Evolutionary conservation across 2,888 invertebrate species (phyloP), one percentile per base, ranked within the genome.

Genomic region (Hecatera dysodea): DNA sequence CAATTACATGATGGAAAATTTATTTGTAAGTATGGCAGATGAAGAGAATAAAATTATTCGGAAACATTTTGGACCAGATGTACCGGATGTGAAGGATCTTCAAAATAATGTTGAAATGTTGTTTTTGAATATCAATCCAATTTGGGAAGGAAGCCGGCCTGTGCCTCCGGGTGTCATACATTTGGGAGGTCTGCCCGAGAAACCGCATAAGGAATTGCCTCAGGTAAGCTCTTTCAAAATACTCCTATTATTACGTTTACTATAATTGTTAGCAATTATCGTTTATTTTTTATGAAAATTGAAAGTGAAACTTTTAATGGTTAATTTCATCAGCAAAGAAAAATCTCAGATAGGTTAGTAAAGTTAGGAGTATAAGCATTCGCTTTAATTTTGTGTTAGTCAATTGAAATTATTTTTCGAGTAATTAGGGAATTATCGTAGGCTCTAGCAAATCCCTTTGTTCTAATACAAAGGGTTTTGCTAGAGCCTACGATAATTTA

Each of bases 61-160:
- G 56, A 68, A 62, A 62, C 22, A 82, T 11, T 89, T 90, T 75
- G 92, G 91, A 12, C 65, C 82, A 0, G 75, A 88, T 22, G 61
- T 81, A 1, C 87, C 90, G 1, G 19, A 68, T 9, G 19, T 89
- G 5, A 72, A 48, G 9, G 86, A 87, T 57, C 78, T 91, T 24
- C 68, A 63, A 9, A 81, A 88, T 19, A 89, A 88, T 61, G 84
- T 92, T 15, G 90, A 93, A 52, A 85, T 95, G 88, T 61, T 95
- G 24, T 91, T 96, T 74, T 66, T 94, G 5, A 96, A 96, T 74
- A 81, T 87, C 1, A 90, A 96, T 86, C 91, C 92, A 0, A 78
- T 93, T 19, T 92, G 92, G 86, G 89, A 87, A 39, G 84, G 81
- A 2, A 89, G 90, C 62, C 85, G 91, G 22, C 95, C 96, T 1